Evolutionary conservation across 1,140 invertebrate genomes (phyloP), one percentile per base, ranked within the genome.

Genomic region (Acromyrmex echinatior): DNA sequence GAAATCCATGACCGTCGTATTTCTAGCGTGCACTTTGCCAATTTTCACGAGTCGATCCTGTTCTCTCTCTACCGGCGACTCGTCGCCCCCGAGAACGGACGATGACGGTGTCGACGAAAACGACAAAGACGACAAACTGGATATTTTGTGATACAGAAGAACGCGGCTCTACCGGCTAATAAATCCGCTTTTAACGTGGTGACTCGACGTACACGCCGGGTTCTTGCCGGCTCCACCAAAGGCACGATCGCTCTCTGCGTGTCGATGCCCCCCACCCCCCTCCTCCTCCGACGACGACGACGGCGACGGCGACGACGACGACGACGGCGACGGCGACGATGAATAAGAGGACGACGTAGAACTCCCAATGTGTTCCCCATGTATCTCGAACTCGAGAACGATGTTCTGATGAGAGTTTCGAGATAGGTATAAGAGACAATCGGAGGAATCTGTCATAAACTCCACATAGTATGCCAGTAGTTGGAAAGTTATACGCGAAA

Each of bases 191-290:
- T 89, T 90, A 90, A 88, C 81, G 88, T 91, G 82, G 66, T 82
- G 79, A 68, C 39, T 78, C 89, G 85, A 88, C 88, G 90, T 92
- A 92, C 93, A 93, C 92, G 93, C 94, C 93, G 94, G 93, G 90
- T 90, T 88, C 86, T 85, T 87, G 90, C 92, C 93, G 93, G 92
- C 92, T 92, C 91, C 84, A 88, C 89, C 91, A 93, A 91, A 92
- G 92, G 91, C 91, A 92, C 93, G 93, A 93, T 94, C 92, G 92
- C 92, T 92, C 90, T 91, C 90, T 91, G 88, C 88, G 87, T 86
- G 87, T 90, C 88, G 91, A 77, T 92, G 92, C 86, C 88, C 88
- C 58, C 86, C 81, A 74, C 91, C 86, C 85, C 86, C 82, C 74
- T 81, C 82, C 68, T 80, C 80, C 82, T 45, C 65, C 85, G 74